A percentile compares a stretch with the other conserved stretches of the same genome.
Evolutionary conservation across 2,797 vertebrate genomes (phyloP).

Genomic region (Manis crassicaudata): DNA sequence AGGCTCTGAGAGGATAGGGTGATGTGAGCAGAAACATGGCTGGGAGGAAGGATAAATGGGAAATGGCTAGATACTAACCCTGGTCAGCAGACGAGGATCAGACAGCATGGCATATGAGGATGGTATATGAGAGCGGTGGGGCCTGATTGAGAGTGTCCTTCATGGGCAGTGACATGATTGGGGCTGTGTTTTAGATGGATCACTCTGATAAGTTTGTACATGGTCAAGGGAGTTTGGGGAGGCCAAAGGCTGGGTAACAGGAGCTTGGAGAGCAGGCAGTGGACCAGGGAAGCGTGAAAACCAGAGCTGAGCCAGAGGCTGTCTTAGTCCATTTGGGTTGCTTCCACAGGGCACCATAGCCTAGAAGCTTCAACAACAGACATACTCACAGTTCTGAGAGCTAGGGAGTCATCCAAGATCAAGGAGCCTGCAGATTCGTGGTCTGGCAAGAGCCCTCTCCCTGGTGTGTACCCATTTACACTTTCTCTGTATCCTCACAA

Average conservation of each 20-base stretch:
- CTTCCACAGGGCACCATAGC: neutral
- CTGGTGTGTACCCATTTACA: neutral
- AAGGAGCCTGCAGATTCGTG: neutral
- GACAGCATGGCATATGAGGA: neutral
- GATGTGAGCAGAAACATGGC: neutral
- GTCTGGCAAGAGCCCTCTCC: too few relatives aligned
- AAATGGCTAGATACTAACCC: neutral
- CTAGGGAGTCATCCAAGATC: neutral
- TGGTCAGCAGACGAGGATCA: neutral
- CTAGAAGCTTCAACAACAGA: neutral
- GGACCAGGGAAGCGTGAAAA: neutral
- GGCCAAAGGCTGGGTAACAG: neutral
- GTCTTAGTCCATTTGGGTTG: neutral
- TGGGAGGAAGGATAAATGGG: neutral
- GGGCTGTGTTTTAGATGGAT: neutral
- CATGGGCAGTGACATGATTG: neutral
- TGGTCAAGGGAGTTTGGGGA: neutral
- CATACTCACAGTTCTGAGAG: neutral
- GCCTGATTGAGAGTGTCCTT: neutral
- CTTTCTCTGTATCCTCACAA: neutral
- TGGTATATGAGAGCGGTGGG: too few relatives aligned
- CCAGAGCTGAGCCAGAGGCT: neutral
- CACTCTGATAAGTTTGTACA: neutral
- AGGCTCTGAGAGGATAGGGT: neutral
- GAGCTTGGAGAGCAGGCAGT: neutral